These are phyloP conservation scores for Oreotrochilus melanogaster DNA, from an alignment of 2,113 vertebrate genomes.

Conservation along the genomic window DNA sequence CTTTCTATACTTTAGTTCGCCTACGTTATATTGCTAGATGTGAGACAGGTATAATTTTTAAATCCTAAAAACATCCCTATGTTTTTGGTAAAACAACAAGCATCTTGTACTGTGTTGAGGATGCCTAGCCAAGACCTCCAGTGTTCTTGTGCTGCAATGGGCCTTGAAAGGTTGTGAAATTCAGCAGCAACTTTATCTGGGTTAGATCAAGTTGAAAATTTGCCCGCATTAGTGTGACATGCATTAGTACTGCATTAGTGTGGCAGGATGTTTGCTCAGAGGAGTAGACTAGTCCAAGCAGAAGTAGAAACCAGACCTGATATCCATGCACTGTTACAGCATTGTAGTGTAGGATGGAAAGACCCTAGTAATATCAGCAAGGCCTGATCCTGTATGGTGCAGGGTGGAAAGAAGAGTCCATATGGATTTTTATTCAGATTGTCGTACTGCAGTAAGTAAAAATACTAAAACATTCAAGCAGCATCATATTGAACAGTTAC, in stretches of 20 bases:
- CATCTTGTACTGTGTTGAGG: background rate
- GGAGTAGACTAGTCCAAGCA: background rate
- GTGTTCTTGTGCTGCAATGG: background rate
- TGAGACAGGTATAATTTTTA: conserved; percentile 1
- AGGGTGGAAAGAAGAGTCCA: background rate
- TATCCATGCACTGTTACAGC: background rate
- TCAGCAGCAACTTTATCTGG: background rate
- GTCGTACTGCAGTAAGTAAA: background rate
- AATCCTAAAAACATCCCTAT: background rate
- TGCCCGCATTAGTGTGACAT: background rate
- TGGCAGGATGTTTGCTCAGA: background rate
- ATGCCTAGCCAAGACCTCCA: background rate
- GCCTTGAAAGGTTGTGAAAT: background rate
- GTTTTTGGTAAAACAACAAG: background rate
- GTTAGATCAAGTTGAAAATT: background rate
- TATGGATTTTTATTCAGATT: background rate
- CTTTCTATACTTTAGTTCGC: conserved; percentile 24
- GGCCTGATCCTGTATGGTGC: background rate
- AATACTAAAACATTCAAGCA: background rate
- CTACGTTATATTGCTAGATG: background rate
- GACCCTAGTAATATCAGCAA: background rate
- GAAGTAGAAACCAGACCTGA: background rate
- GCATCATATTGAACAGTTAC: background rate
- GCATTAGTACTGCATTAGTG: background rate
- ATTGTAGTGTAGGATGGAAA: background rate